Evolutionary conservation across 2,888 invertebrate species (phyloP).

Genomic region (Lathronympha strigana): DNA sequence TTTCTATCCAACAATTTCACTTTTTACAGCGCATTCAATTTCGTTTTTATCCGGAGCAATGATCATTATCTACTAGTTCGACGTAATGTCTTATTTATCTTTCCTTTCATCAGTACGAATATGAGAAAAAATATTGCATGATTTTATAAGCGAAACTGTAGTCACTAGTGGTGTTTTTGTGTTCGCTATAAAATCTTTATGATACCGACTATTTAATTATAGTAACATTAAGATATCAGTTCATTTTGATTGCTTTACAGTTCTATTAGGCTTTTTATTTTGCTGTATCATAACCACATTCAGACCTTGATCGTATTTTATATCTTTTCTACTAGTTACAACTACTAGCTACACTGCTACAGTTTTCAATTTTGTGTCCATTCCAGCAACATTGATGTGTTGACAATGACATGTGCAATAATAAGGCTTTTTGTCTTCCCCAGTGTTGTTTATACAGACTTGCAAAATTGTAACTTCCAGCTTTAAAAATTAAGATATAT

Average conservation of each 20-base stretch:
- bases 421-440: too few relatives aligned
- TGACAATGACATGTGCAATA: too few relatives aligned
- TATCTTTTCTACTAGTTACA: too few relatives aligned
- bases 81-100: conserved; percentile 57
- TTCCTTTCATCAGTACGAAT: conserved; percentile 37
- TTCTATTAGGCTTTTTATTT: conserved; percentile 19
- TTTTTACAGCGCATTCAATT: conserved; percentile 58
- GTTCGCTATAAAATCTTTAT: conserved; percentile 29
- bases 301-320: too few relatives aligned
- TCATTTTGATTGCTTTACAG: conserved; percentile 31
- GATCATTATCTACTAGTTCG: conserved; percentile 56
- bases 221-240: neutral
- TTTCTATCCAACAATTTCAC: conserved; percentile 65
- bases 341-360: too few relatives aligned
- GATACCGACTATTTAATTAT: conserved; percentile 34
- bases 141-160: conserved; percentile 32
- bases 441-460: too few relatives aligned
- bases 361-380: too few relatives aligned
- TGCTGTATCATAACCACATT: neutral
- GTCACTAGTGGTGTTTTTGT: conserved; percentile 20
- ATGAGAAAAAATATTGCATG: conserved; percentile 42
- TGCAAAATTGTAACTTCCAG: too few relatives aligned
- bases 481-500: neutral
- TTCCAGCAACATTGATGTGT: too few relatives aligned
- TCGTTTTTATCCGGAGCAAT: conserved; percentile 52